Base-by-base conservation (phyloP, 2,888 invertebrate genomes). In the Athetis lepigone region DNA sequence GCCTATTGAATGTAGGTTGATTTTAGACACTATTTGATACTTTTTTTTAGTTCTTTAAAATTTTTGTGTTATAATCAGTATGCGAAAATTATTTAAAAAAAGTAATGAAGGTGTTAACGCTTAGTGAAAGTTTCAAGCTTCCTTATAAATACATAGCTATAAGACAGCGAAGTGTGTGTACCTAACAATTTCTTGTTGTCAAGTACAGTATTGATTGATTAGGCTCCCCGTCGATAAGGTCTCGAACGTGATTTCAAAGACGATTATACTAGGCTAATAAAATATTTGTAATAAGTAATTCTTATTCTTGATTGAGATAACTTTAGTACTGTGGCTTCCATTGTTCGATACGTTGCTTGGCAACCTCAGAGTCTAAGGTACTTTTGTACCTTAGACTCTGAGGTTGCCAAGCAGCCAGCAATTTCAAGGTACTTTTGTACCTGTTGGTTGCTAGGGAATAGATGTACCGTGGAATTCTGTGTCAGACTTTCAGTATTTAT, bases 1-100 rank as follows among this genome's bases (percentile, higher is more conserved):
- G 39, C 43, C 27, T 40, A 19, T 45, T 39, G 37, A 63, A 49
- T 54, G 54, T 70, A 59, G 58, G 60, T 58, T 50, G 57, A 37
- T 49, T 57, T 40, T 65, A 29, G 9, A 29, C n/a, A n/a, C 29
- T 9, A 11, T 29, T 8, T 9, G 9, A 29, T 8, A 29, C 29
- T 29, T 9, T 29, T 29, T 8, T 29, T 11, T 29, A 29, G 9
- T 29, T 29, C 29, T 29, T 9, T 29, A 9, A 29, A n/a, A n/a
- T n/a, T 5, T 8, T 27, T 8, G 27, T 9, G 29, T 29, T n/a
- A n/a, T n/a, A n/a, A n/a, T 9, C 29, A 8, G 8, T 29, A 29
- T 29, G 29, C 9, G 29, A 9, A 9, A 29, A 29, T 29, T 9
- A 27, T 6, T 27, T 1, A 27, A 27, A 29, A 27, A 29, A 29